Evolutionary conservation across 2,113 vertebrate species (phyloP), one percentile per base, ranked within the genome.

Genomic region (Kryptolebias marmoratus): DNA sequence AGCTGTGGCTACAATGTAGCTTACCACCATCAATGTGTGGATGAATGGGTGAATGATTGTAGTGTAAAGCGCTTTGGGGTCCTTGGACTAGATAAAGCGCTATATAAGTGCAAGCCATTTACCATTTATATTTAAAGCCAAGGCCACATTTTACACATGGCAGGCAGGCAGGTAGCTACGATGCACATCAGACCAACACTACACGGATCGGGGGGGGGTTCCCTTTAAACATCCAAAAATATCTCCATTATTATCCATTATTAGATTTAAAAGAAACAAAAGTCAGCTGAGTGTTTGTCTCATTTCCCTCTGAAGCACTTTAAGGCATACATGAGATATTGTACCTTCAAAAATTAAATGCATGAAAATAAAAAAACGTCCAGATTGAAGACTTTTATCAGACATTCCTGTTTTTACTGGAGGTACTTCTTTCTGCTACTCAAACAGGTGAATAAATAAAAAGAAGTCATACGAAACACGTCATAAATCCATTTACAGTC

Each of bases 81-180:
- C 22, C 22, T 22, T 22, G 22, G 22, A 22, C 22, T 22, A 22
- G 22, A 22, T 22, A 22, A 22, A 22, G 22, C 22, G 22, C 22
- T 22, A 22, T 22, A 22, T 22, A 22, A 22, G 22, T 22, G 22
- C 22, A 22, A 22, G 22, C 22, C 22, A 22, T 22, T 22, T 22
- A 22, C 22, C 22, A 22, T 22, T 22, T 22, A 22, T 22, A 22
- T 22, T 22, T 60, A 36, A 84, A 70, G 55, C 75, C 73, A 85
- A 90, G 84, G 87, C 85, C 77, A 77, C 82, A 64, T 83, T 61
- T 83, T 48, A 59, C 65, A 72, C 57, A 62, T 57, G 55, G 66
- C 5, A 5, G 49, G 36, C 64, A 36, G 39, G 22, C 10, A 44
- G 68, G 68, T 2, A 18, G 63, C 68, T 28, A 31, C 66, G 44